These are phyloP conservation scores for Noturus placidus DNA, from an alignment of 2,113 vertebrate genomes.

Conservation along the genomic window DNA sequence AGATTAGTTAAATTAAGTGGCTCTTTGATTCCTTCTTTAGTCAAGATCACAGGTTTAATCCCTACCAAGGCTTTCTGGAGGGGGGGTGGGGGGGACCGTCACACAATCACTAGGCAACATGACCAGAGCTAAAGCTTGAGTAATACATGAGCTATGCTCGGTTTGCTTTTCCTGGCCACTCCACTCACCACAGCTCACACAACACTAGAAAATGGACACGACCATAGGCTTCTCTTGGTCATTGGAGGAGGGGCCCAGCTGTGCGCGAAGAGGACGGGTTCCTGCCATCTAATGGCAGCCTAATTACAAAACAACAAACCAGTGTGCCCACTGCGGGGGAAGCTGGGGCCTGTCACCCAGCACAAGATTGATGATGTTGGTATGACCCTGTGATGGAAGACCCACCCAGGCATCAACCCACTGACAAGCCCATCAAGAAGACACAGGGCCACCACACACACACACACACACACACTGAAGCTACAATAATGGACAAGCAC, in stretches of 20 bases:
- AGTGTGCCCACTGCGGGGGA: conserved; percentile 71
- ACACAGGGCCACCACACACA: conserved; percentile 44
- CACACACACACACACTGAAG: conserved; percentile 29
- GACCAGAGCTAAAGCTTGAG: conserved; percentile 16
- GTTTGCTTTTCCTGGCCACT: conserved; percentile 31
- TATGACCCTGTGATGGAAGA: conserved; percentile 76
- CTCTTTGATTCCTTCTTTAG: not conserved
- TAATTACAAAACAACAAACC: conserved; percentile 85
- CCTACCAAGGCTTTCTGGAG: conserved; percentile 35
- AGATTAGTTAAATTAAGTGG: not conserved
- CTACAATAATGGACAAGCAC: conserved; percentile 23
- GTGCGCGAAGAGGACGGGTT: conserved; percentile 72
- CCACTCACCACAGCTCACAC: conserved; percentile 10
- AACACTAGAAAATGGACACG: conserved; percentile 25
- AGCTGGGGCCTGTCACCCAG: conserved; percentile 68
- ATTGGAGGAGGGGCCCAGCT: conserved; percentile 62
- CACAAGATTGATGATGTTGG: conserved; percentile 83
- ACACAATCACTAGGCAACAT: conserved; percentile 25
- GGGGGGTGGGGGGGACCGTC: not conserved
- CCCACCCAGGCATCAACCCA: conserved; percentile 71
- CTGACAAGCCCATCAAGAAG: conserved; percentile 69
- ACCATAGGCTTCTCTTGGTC: conserved; percentile 52
- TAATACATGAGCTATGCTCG: conserved; percentile 33
- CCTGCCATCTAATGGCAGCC: conserved; percentile 76
- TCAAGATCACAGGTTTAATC: conserved; percentile 14